Conservation (phyloP, 2,888 invertebrate species). For the Polydrusus cervinus region DNA sequence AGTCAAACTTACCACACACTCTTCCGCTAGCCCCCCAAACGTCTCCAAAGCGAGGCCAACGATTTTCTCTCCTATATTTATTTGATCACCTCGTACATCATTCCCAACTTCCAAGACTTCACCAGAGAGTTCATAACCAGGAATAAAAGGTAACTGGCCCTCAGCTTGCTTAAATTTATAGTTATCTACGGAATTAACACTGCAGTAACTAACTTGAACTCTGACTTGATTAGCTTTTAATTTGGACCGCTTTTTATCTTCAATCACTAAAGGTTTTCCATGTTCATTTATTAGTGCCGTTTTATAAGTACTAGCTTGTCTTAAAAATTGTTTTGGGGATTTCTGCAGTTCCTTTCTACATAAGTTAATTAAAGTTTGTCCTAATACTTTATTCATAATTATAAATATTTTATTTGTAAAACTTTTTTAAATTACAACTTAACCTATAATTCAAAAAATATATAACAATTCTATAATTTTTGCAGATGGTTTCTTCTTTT, state of each 20-base stretch:
- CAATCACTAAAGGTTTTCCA: slow-evolving; percentile 72
- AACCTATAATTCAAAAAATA: too few relatives aligned
- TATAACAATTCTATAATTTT: too few relatives aligned
- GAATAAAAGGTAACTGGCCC: slow-evolving; percentile 74
- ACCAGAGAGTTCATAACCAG: slow-evolving; percentile 80
- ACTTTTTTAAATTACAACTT: too few relatives aligned
- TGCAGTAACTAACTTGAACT: slow-evolving; percentile 77
- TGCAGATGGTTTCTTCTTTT: too few relatives aligned
- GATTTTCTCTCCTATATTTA: slow-evolving; percentile 75
- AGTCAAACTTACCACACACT: slow-evolving; percentile 74
- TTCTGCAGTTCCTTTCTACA: slow-evolving; percentile 25
- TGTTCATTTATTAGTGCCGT: slow-evolving; percentile 68
- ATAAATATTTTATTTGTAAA: background rate
- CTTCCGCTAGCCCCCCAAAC: slow-evolving; percentile 77
- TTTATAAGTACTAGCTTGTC: slow-evolving; percentile 63
- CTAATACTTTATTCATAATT: slow-evolving; percentile 44
- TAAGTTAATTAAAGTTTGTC: slow-evolving; percentile 29
- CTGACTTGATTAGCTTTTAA: slow-evolving; percentile 75
- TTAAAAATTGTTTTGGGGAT: slow-evolving; percentile 1
- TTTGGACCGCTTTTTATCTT: slow-evolving; percentile 69
- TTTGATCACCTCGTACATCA: slow-evolving; percentile 71
- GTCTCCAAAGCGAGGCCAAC: slow-evolving; percentile 74
- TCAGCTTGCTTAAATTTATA: slow-evolving; percentile 73
- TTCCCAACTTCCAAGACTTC: slow-evolving; percentile 75
- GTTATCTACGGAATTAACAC: slow-evolving; percentile 79